Percentiles rank a stretch among this genome's conserved stretches.
These are phyloP conservation scores for Protodeltote pygarga DNA, from an alignment of 2,888 invertebrate genomes.

Conservation along the genomic window DNA sequence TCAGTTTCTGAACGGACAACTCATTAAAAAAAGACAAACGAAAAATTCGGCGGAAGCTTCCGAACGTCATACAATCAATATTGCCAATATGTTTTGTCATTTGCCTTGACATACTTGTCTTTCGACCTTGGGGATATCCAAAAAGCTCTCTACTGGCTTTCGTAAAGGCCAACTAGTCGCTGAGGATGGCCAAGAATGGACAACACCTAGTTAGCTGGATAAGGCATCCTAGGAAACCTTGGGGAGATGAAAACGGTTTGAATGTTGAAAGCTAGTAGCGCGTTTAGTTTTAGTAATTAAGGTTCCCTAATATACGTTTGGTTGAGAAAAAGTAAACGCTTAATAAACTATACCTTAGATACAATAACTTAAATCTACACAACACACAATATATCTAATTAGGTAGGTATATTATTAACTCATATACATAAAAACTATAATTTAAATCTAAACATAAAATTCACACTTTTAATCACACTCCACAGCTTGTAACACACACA, in stretches of 20 bases:
- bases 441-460: too few species aligned
- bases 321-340: too few species aligned
- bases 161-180: slow-evolving; percentile 7
- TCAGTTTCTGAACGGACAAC: not conserved
- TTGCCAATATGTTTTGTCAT: slow-evolving; percentile 7
- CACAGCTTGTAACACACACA: too few species aligned
- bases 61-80: not conserved
- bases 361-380: too few species aligned
- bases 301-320: not conserved
- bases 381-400: too few species aligned
- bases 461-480: too few species aligned
- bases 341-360: too few species aligned
- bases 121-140: slow-evolving; percentile 18
- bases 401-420: too few species aligned
- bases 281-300: slow-evolving; percentile 1
- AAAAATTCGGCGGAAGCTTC: not conserved
- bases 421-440: too few species aligned
- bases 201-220: not conserved
- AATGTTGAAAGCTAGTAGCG: not conserved
- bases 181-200: slow-evolving; percentile 8
- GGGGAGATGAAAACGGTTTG: slow-evolving; percentile 3
- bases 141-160: not conserved
- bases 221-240: not conserved
- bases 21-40: not conserved
- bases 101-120: slow-evolving; percentile 16